A percentile compares a stretch with the other conserved stretches of the same genome.
Evolutionary conservation across 1,140 invertebrate species (phyloP).

Genomic region (Helicoverpa armigera): DNA sequence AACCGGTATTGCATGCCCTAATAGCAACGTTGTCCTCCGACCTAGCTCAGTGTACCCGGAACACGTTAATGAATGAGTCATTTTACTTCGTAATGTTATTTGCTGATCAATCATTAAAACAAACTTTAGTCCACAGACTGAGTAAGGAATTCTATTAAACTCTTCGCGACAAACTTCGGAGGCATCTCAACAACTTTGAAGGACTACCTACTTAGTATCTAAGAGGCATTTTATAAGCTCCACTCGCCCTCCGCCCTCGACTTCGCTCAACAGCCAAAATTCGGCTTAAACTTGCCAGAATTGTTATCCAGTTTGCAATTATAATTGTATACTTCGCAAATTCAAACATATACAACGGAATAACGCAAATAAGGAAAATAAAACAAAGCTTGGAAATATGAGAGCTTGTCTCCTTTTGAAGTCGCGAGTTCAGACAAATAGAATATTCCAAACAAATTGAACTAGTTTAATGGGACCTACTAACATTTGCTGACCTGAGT

Average conservation of each 20-base stretch:
- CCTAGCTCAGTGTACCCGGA: too few relatives aligned
- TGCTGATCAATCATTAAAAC: conserved; percentile 57
- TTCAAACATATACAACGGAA: conserved; percentile 5
- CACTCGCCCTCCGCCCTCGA: conserved; percentile 47
- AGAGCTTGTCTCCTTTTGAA: conserved; percentile 33
- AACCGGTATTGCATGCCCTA: too few relatives aligned
- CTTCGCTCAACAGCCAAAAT: conserved; percentile 46
- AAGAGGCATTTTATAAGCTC: conserved; percentile 69
- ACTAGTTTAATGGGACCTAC: conserved; percentile 42
- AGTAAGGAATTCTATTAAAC: conserved; percentile 77
- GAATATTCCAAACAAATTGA: conserved; percentile 45
- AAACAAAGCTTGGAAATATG: conserved; percentile 16
- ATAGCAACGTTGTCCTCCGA: background rate
- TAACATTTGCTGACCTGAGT: conserved; percentile 48
- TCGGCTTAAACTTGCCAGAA: conserved; percentile 10
- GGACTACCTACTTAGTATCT: conserved; percentile 68
- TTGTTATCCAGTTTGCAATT: conserved; percentile 40
- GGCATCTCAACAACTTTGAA: conserved; percentile 75
- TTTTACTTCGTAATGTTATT: conserved; percentile 52
- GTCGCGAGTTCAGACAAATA: conserved; percentile 26
- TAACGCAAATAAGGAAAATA: conserved; percentile 18
- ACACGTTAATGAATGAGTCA: conserved; percentile 7
- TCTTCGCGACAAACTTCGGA: conserved; percentile 67
- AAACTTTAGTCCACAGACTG: conserved; percentile 64
- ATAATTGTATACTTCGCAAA: conserved; percentile 31